These are phyloP conservation scores for Gisinianus flammeolus DNA, from an alignment of 2,888 invertebrate genomes.

Conservation along the genomic window DNA sequence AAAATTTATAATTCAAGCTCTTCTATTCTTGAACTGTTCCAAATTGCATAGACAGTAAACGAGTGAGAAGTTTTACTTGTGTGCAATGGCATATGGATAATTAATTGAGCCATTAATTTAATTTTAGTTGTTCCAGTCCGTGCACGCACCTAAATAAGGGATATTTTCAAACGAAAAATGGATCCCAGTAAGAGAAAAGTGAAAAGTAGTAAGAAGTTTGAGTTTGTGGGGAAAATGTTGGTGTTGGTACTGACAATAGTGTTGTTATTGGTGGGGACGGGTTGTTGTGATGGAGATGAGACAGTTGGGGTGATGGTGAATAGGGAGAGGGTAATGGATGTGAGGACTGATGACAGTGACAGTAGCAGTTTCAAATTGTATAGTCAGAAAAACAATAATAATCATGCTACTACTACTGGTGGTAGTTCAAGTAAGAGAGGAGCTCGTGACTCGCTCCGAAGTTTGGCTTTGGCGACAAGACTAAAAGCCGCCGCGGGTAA, in stretches of 20 bases:
- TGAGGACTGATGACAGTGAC: background rate
- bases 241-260: too few relatives aligned
- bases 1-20: background rate
- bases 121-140: too few relatives aligned
- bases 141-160: too few relatives aligned
- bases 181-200: background rate
- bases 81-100: background rate
- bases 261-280: too few relatives aligned
- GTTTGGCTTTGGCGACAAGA: constrained; percentile 14
- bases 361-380: background rate
- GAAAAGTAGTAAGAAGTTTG: background rate
- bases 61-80: background rate
- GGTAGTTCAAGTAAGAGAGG: background rate
- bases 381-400: background rate
- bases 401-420: background rate
- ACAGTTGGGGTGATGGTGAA: background rate
- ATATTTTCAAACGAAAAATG: too few relatives aligned
- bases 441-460: background rate
- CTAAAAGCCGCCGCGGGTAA: background rate
- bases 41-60: background rate
- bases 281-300: background rate
- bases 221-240: background rate
- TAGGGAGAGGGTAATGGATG: background rate
- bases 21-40: background rate
- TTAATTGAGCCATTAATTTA: too few relatives aligned